These are phyloP conservation scores for Cyanistes caeruleus DNA, from an alignment of 2,113 vertebrate genomes.

Conservation along the genomic window DNA sequence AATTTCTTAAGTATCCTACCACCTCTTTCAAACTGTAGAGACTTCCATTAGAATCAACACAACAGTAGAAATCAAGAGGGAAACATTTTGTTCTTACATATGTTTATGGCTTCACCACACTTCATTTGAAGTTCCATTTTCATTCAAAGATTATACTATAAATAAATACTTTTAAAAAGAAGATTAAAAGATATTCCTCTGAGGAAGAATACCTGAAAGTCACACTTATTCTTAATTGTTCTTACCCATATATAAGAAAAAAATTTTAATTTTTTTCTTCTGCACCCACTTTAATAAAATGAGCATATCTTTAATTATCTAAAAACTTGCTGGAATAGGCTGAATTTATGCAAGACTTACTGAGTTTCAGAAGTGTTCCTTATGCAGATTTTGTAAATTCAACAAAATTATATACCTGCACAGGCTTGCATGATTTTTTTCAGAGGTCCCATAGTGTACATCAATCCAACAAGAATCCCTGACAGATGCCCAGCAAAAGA, in stretches of 20 bases:
- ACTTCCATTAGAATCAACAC: neutral
- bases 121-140: neutral
- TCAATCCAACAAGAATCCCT: slow-evolving; percentile 91
- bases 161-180: neutral
- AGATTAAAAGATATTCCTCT: neutral
- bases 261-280: neutral
- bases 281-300: neutral
- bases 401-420: slow-evolving; percentile 77
- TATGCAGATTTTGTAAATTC: neutral
- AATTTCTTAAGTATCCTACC: neutral
- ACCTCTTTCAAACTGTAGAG: neutral
- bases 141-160: neutral
- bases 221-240: neutral
- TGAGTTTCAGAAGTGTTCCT: neutral
- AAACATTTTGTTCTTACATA: neutral
- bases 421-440: slow-evolving; percentile 81
- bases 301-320: neutral
- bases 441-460: slow-evolving; percentile 89
- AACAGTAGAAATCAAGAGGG: neutral
- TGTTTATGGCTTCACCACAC: neutral
- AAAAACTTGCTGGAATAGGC: neutral
- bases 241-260: neutral
- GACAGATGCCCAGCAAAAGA: slow-evolving; percentile 92
- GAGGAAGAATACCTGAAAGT: neutral
- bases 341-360: neutral